phyloP scores from a whole-genome alignment of 2,888 invertebrate species.

The Prenolepis imparis region DNA sequence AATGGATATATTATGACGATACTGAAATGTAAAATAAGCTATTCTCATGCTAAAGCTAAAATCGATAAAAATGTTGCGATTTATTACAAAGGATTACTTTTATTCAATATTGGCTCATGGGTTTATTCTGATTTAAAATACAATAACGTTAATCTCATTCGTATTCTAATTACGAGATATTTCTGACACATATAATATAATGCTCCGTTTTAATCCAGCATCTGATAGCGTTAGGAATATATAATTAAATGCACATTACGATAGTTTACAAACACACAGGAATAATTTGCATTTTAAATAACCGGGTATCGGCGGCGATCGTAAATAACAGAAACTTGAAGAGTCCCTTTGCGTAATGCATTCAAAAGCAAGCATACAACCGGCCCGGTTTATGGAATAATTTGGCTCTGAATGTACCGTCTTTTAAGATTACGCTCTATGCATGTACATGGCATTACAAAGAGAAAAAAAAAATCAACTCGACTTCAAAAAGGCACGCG shows the following conservation, averaged over 20 bases:
- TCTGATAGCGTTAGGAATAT: slow-evolving; percentile 52
- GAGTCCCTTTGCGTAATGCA: slow-evolving; percentile 14
- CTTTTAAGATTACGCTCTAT: slow-evolving; percentile 23
- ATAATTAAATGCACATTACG: slow-evolving; percentile 64
- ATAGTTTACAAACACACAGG: slow-evolving; percentile 30
- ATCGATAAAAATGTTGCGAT: slow-evolving; percentile 49
- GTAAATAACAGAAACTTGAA: slow-evolving; percentile 66
- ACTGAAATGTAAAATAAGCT: slow-evolving; percentile 7
- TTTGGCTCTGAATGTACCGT: slow-evolving; percentile 28
- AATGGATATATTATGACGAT: slow-evolving; percentile 36
- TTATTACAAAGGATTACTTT: slow-evolving; percentile 46
- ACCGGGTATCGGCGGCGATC: slow-evolving; percentile 59
- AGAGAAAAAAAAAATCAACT: slow-evolving; percentile 15
- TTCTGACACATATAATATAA: slow-evolving; percentile 57
- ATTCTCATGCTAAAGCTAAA: slow-evolving; percentile 31
- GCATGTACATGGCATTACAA: slow-evolving; percentile 20
- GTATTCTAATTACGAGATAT: slow-evolving; percentile 51
- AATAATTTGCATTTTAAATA: slow-evolving; percentile 73
- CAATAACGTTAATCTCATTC: slow-evolving; percentile 48
- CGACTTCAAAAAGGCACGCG: slow-evolving; percentile 42
- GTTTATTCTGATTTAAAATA: slow-evolving; percentile 46
- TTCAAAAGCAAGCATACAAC: slow-evolving; percentile 19
- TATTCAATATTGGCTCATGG: slow-evolving; percentile 42
- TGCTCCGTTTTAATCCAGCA: slow-evolving; percentile 51
- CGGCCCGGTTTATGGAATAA: slow-evolving; percentile 11